Conservation (phyloP, 1,140 invertebrate species). For the Drosophila bipectinata region DNA sequence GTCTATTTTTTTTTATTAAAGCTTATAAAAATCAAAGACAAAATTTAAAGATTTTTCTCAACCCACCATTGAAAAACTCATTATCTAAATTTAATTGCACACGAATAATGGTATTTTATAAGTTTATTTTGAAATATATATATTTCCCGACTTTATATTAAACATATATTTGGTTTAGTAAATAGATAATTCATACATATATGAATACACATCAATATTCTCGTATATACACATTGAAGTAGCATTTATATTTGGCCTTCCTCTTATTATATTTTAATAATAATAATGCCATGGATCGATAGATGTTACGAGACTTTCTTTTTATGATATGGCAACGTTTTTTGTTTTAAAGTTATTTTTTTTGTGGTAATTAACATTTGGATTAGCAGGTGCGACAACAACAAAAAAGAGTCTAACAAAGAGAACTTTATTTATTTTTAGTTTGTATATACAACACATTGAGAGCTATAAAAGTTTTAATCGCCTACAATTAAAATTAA, state of each 20-base stretch:
- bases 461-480: constrained; percentile 58
- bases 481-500: constrained; percentile 50
- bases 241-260: constrained; percentile 3
- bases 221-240: constrained; percentile 51
- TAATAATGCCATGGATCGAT: constrained; percentile 32
- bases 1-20: too few relatives aligned
- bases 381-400: constrained; percentile 35
- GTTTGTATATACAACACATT: constrained; percentile 71
- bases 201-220: constrained; percentile 20
- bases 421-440: constrained; percentile 32
- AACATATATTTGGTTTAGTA: constrained; percentile 5
- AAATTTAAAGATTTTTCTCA: too few relatives aligned
- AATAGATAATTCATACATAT: constrained; percentile 31
- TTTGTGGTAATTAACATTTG: constrained; percentile 30
- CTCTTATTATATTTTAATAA: constrained; percentile 6
- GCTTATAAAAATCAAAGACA: too few relatives aligned
- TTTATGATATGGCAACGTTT: constrained; percentile 51
- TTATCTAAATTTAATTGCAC: constrained; percentile 30
- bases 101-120: constrained; percentile 41
- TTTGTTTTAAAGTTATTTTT: constrained; percentile 5
- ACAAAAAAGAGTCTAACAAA: constrained; percentile 23
- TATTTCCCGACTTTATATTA: constrained; percentile 35
- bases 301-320: constrained; percentile 31
- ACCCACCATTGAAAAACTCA: constrained; percentile 22
- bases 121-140: constrained; percentile 50